Conservation (phyloP, 1,140 invertebrate species). For the Drosophila busckii region DNA sequence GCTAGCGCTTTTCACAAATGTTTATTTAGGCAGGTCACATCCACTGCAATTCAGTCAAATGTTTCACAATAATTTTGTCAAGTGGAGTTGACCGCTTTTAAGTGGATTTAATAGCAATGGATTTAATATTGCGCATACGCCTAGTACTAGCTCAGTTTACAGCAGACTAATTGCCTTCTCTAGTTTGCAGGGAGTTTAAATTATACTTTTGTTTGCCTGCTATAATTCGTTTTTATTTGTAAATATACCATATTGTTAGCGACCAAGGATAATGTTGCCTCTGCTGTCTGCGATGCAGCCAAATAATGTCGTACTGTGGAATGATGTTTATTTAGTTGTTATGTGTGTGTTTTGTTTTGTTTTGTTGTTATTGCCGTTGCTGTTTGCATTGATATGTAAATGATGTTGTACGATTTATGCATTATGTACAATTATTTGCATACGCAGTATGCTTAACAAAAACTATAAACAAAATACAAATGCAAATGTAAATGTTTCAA, state of each 20-base stretch:
- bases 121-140: constrained; percentile 25
- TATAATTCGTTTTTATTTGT: constrained; percentile 17
- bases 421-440: too few species aligned
- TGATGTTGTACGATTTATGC: constrained; percentile 23
- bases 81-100: too few species aligned
- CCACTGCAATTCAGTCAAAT: too few species aligned
- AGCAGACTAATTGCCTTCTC: too few species aligned
- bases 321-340: constrained; percentile 41
- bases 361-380: constrained; percentile 6
- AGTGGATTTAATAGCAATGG: too few species aligned
- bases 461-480: too few species aligned
- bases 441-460: too few species aligned
- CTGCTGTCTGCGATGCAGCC: constrained; percentile 73
- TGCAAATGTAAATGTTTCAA: too few species aligned
- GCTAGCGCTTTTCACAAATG: too few species aligned
- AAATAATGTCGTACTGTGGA: constrained; percentile 77
- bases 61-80: too few species aligned
- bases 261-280: constrained; percentile 76
- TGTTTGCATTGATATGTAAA: constrained; percentile 19
- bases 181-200: constrained; percentile 9
- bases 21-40: too few species aligned
- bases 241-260: constrained; percentile 76
- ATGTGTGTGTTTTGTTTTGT: constrained; percentile 30
- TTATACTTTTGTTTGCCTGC: background rate
- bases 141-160: constrained; percentile 15